Conservation (phyloP, 2,888 invertebrate genomes). For the Hartigia nigra region DNA sequence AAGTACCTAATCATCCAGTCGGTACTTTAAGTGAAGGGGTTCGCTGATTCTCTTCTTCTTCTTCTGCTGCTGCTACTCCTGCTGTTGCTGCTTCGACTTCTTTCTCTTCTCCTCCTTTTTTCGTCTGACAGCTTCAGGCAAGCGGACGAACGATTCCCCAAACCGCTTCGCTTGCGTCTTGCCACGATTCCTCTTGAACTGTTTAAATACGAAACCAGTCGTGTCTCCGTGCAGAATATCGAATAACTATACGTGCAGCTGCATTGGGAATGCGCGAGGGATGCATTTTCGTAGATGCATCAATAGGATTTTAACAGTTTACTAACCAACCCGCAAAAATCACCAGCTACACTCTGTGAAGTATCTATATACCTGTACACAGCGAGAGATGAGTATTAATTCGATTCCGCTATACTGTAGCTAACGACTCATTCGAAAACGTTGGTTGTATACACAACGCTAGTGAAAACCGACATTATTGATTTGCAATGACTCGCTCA, state of each 20-base stretch:
- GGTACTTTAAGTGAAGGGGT: not conserved
- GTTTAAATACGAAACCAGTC: not conserved
- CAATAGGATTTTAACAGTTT: not conserved
- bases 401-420: not conserved
- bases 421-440: not conserved
- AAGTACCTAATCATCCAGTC: slow-evolving; percentile 1
- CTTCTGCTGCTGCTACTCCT: not conserved
- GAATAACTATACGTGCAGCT: not conserved
- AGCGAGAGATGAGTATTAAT: not conserved
- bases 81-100: not conserved
- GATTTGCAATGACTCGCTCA: not conserved
- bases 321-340: not conserved
- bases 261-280: not conserved
- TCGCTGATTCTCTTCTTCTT: not conserved
- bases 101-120: not conserved
- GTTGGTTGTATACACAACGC: not conserved
- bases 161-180: not conserved
- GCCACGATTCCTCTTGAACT: not conserved
- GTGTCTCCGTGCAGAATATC: not conserved
- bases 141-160: not conserved
- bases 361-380: not conserved
- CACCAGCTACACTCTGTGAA: not conserved
- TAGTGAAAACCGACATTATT: not conserved
- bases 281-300: not conserved
- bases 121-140: not conserved